phyloP scores from a whole-genome alignment of 2,113 vertebrate species.

The Lethenteron camtschaticum region DNA sequence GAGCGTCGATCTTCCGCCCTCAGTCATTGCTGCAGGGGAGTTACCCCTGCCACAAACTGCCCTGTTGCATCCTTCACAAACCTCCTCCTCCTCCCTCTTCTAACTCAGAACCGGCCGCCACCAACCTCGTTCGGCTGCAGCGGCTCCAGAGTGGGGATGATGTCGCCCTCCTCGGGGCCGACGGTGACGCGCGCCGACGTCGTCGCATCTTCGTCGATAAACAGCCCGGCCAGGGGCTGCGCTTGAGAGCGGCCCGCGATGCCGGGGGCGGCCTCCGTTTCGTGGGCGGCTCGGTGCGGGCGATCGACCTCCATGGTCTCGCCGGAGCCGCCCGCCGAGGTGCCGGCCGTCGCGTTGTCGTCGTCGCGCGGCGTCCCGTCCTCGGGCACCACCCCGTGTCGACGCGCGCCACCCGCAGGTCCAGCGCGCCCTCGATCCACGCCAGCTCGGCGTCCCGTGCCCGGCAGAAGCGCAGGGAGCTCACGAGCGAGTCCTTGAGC shows the following conservation, averaged over 20 bases:
- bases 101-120: too few relatives aligned
- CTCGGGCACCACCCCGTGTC: conserved; percentile 77
- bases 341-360: conserved; percentile 34
- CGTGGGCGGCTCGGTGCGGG: too few relatives aligned
- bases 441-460: conserved; percentile 85
- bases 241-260: conserved; percentile 25
- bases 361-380: conserved; percentile 59
- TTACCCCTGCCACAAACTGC: too few relatives aligned
- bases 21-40: too few relatives aligned
- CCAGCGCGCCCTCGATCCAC: conserved; percentile 88
- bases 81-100: too few relatives aligned
- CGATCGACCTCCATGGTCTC: conserved; percentile 20
- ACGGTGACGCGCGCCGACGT: conserved; percentile 6
- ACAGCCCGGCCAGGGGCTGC: conserved; percentile 72
- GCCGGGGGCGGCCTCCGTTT: too few relatives aligned
- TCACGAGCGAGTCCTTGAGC: conserved; percentile 89
- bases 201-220: conserved; percentile 70
- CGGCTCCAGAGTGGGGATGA: conserved; percentile 86
- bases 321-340: conserved; percentile 22
- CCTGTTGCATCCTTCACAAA: too few relatives aligned
- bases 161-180: conserved; percentile 56
- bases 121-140: conserved; percentile 47
- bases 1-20: too few relatives aligned
- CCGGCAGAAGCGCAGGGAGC: conserved; percentile 92
- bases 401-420: conserved; percentile 90